A percentile compares a stretch with the other conserved stretches of the same genome.
Conservation (phyloP, 2,888 invertebrate species). For the Dendrolimus houi region DNA sequence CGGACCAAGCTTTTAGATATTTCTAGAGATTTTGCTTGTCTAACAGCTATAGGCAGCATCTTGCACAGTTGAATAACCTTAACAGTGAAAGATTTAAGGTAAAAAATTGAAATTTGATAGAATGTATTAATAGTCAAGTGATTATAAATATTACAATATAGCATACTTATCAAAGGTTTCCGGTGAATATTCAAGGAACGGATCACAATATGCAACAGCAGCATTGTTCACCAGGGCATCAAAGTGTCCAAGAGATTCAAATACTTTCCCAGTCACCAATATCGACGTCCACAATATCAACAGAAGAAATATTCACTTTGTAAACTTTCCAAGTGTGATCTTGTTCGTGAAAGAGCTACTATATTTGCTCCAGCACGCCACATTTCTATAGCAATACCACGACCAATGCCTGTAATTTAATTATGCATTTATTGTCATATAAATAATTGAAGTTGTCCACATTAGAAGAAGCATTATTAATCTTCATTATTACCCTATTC, state of each 20-base stretch:
- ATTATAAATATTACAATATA: not conserved
- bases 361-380: slow-evolving; percentile 83
- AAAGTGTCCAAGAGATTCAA: slow-evolving; percentile 78
- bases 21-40: no score
- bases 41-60: no score
- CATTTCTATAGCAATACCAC: slow-evolving; percentile 82
- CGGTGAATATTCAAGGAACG: slow-evolving; percentile 82
- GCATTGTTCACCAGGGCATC: slow-evolving; percentile 95
- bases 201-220: slow-evolving; percentile 81
- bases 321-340: slow-evolving; percentile 79
- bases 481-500: no score
- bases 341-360: slow-evolving; percentile 84
- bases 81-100: no score
- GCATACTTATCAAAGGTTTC: slow-evolving; percentile 82
- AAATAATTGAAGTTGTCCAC: no score
- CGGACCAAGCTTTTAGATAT: no score
- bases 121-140: no score
- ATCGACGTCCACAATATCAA: slow-evolving; percentile 83
- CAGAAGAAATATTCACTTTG: slow-evolving; percentile 76
- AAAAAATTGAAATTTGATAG: no score
- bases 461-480: no score
- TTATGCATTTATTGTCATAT: not conserved
- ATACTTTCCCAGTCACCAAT: slow-evolving; percentile 83
- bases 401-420: slow-evolving; percentile 79
- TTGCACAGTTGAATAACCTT: no score